Conservation (phyloP, 1,140 invertebrate genomes). For the Ostrea denselamellosa region DNA sequence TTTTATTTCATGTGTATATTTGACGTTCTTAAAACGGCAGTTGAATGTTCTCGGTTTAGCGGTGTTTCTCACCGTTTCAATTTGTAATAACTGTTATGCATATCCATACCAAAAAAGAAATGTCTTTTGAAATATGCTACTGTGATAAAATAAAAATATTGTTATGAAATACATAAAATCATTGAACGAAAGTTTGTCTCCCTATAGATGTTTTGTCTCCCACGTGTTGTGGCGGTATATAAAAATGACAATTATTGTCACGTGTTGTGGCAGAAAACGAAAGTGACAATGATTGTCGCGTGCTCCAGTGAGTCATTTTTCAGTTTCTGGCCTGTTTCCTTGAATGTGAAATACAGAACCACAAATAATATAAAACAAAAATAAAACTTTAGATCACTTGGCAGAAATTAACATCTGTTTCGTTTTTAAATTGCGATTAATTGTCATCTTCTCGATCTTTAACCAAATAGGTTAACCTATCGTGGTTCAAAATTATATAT, state of each 20-base stretch:
- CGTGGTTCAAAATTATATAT: too few species aligned
- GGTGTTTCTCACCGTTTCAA: not conserved
- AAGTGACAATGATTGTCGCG: not conserved
- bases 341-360: not conserved
- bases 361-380: not conserved
- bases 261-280: not conserved
- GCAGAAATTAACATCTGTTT: too few species aligned
- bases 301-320: not conserved
- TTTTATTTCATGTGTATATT: not conserved
- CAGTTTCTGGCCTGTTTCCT: not conserved
- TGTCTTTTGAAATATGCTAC: not conserved
- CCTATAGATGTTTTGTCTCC: not conserved
- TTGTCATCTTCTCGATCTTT: too few species aligned
- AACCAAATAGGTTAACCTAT: too few species aligned
- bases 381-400: too few species aligned
- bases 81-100: not conserved
- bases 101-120: not conserved
- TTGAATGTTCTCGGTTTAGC: too few species aligned
- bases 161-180: not conserved
- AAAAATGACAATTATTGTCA: not conserved
- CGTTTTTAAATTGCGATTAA: too few species aligned
- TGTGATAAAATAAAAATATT: not conserved
- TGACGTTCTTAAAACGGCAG: not conserved
- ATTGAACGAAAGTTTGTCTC: not conserved
- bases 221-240: not conserved